phyloP scores from a whole-genome alignment of 1,140 invertebrate genomes.

The Drosophila bocki region DNA sequence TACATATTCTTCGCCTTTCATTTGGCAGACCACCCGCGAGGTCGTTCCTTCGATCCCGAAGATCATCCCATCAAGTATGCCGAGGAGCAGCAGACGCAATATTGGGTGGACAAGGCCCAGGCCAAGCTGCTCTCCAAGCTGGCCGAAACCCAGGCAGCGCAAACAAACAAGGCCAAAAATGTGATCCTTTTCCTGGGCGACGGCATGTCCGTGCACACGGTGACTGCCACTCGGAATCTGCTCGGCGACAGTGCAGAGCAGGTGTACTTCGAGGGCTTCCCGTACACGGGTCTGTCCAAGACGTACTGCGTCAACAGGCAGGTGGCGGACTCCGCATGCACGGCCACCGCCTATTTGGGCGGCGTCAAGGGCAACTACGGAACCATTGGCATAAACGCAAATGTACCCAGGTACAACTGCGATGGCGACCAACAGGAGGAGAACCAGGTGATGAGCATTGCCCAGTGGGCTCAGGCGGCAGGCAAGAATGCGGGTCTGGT shows the following conservation, averaged over 20 bases:
- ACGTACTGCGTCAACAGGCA: slow-evolving; percentile 92
- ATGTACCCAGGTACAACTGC: slow-evolving; percentile 87
- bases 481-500: slow-evolving; percentile 91
- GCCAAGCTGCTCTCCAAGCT: slow-evolving; percentile 62
- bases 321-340: slow-evolving; percentile 92
- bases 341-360: slow-evolving; percentile 91
- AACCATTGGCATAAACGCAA: slow-evolving; percentile 90
- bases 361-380: slow-evolving; percentile 93
- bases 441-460: slow-evolving; percentile 86
- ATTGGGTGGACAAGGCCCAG: slow-evolving; percentile 78
- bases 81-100: slow-evolving; percentile 61
- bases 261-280: slow-evolving; percentile 91
- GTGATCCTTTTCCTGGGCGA: slow-evolving; percentile 92
- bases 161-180: slow-evolving; percentile 87
- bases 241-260: slow-evolving; percentile 89
- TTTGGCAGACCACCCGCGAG: slow-evolving; percentile 59
- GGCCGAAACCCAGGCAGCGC: slow-evolving; percentile 69
- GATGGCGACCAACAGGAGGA: slow-evolving; percentile 63
- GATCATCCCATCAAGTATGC: slow-evolving; percentile 40
- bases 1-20: background rate
- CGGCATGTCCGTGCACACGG: slow-evolving; percentile 92
- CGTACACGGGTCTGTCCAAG: slow-evolving; percentile 90
- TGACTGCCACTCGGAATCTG: slow-evolving; percentile 89
- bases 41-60: slow-evolving; percentile 18
- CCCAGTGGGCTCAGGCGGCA: slow-evolving; percentile 89